Evolutionary conservation across 2,888 invertebrate species (phyloP), one percentile per base, ranked within the genome.

Genomic region (Polia nebulosa): DNA sequence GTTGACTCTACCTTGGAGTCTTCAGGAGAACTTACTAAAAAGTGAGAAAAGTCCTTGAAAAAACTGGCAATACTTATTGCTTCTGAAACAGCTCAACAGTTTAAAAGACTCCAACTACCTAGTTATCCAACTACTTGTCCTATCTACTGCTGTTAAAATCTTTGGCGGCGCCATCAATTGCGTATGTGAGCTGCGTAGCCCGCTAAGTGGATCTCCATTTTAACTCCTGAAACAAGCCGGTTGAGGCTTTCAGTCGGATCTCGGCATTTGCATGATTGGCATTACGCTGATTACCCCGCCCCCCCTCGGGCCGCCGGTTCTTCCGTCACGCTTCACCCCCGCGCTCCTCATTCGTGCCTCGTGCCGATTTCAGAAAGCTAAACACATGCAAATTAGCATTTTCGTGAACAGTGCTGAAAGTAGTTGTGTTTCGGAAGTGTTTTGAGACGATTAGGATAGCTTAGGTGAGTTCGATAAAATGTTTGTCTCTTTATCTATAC

Each of bases 171-270:
- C 87, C 93, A 92, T 93, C 93, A 92, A 93, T 95, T 94, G 94
- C 94, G 94, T 95, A 95, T 95, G 95, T 94, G 94, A 92, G 95
- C 82, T 91, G 94, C 95, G 95, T 95, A 92, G 88, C 90, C 89
- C 91, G 90, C 93, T 95, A 95, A 95, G 94, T 95, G 95, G 95
- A 95, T 95, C 95, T 95, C 93, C 95, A 95, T 95, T 95, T 95
- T 95, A 95, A 95, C 95, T 95, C 95, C 95, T 95, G 95, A 95
- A 95, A 95, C 95, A 94, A 95, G 94, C 94, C 93, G 92, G 94
- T 93, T 93, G 94, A 93, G 92, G 95, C 95, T 95, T 95, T 95
- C 95, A 95, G 94, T 93, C 89, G 95, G 93, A 94, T 94, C 95
- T 95, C 95, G 92, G 87, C 93, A 95, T 95, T 95, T 95, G 95